Evolutionary conservation across 1,140 invertebrate genomes (phyloP), one percentile per base, ranked within the genome.

Genomic region (Lysiphlebus fabarum): DNA sequence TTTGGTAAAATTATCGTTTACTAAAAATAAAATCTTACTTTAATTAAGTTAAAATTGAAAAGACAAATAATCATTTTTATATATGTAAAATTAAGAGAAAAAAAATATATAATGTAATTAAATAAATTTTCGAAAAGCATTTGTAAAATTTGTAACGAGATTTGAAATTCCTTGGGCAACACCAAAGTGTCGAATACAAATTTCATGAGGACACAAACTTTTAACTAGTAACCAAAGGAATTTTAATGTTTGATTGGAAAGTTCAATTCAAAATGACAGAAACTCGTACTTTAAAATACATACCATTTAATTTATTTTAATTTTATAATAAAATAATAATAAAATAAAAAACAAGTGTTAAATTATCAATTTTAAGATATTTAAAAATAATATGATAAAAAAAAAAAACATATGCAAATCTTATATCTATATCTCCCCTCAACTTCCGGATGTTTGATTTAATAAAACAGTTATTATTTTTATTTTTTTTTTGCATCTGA

Each of bases 161-260:
- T 26, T 26, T 26, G 17, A 26, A 26, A 26, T 26, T 26, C 17
- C 17, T 26, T 26, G 17, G 17, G 17, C 17, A 26, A 26, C 17
- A 26, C 17, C 17, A 26, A 26, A 26, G 17, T 26, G 17, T 26
- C 17, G 17, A 26, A 26, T 26, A 26, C 17, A 4, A 26, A 26
- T 26, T 26, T 26, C 17, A 26, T 4, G 17, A 4, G 17, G 43
- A 45, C 7, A 12, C 43, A 7, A 45, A n/a, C 2, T 14, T 12
- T 42, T 10, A 42, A 59, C 58, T 59, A 48, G 56, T 43, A 7
- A 14, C 49, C 50, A 14, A 14, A 45, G 62, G 56, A 61, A 64
- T 64, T 61, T 64, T 61, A 64, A 64, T 64, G 53, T 44, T 51
- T 53, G 50, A 63, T 60, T 58, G 41, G 42, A 44, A 56, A 40